Percentiles rank a stretch among this genome's conserved stretches.
Conservation (phyloP, 1,140 invertebrate species). For the Protaetia brevitarsis region DNA sequence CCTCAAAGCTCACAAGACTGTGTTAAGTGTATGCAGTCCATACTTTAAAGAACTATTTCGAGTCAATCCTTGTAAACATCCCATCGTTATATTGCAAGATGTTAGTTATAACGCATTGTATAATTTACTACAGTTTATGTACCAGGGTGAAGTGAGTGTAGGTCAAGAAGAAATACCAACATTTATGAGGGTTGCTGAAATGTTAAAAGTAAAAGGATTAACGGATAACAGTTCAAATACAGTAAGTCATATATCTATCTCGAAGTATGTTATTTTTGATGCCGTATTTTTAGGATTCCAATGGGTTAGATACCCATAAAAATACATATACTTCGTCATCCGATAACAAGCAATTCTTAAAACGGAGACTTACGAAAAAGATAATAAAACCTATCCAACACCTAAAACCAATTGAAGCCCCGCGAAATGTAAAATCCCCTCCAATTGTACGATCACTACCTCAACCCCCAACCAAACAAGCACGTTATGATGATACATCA, state of each 20-base stretch:
- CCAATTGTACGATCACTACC: constrained; percentile 30
- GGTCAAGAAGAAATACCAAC: constrained; percentile 77
- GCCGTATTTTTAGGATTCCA: constrained; percentile 26
- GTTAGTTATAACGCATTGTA: constrained; percentile 68
- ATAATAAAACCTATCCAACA: constrained; percentile 41
- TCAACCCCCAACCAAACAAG: constrained; percentile 34
- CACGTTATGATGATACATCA: constrained; percentile 27
- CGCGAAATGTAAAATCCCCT: constrained; percentile 27
- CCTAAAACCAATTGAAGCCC: constrained; percentile 36
- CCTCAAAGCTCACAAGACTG: constrained; percentile 76
- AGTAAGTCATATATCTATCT: no score
- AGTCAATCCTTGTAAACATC: constrained; percentile 85
- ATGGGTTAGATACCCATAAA: constrained; percentile 15
- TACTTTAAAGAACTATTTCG: constrained; percentile 85
- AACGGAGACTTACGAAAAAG: constrained; percentile 33
- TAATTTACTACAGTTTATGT: constrained; percentile 83
- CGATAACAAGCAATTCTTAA: constrained; percentile 18
- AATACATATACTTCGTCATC: not conserved
- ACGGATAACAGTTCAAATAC: constrained; percentile 53
- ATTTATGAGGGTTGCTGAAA: constrained; percentile 81
- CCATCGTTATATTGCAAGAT: constrained; percentile 80
- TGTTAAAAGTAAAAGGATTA: constrained; percentile 78
- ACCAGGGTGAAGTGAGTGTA: constrained; percentile 83
- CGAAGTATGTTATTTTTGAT: no score
- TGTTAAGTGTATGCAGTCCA: constrained; percentile 79